phyloP scores from a whole-genome alignment of 2,888 invertebrate species.

The Melanargia galathea region DNA sequence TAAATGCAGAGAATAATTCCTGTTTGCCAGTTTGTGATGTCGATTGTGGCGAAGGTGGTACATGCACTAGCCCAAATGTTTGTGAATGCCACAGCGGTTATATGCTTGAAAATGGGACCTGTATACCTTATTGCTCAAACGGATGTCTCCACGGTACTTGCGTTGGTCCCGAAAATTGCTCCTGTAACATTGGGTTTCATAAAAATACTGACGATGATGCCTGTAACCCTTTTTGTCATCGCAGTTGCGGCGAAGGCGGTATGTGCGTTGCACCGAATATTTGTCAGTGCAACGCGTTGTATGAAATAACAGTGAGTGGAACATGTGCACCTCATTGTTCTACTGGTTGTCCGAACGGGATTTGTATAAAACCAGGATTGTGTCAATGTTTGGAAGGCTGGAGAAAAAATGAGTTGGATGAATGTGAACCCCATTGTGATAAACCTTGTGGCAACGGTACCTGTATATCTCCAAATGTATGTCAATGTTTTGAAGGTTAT shows the following conservation, averaged over 20 bases:
- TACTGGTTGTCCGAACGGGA: conserved; percentile 47
- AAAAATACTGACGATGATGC: conserved; percentile 20
- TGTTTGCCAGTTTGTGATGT: neutral
- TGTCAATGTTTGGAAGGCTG: conserved; percentile 44
- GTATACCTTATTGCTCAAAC: conserved; percentile 40
- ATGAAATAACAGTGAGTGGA: conserved; percentile 45
- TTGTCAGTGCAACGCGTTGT: conserved; percentile 70
- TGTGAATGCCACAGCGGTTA: conserved; percentile 57
- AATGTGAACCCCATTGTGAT: conserved; percentile 45
- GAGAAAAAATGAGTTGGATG: conserved; percentile 28
- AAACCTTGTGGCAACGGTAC: conserved; percentile 52
- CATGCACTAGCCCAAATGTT: conserved; percentile 53
- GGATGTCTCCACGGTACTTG: conserved; percentile 41
- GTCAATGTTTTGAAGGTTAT: conserved; percentile 50
- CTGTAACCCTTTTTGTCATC: conserved; percentile 58
- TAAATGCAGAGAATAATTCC: conserved; percentile 12
- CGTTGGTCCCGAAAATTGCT: conserved; percentile 34
- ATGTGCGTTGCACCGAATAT: conserved; percentile 69
- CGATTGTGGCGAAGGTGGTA: conserved; percentile 23
- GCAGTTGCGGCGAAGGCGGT: conserved; percentile 70
- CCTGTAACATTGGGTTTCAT: conserved; percentile 37
- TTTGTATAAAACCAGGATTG: conserved; percentile 45
- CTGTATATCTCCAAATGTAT: conserved; percentile 57
- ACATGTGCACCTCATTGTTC: conserved; percentile 50
- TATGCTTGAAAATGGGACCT: conserved; percentile 28